phyloP scores from a whole-genome alignment of 2,113 vertebrate genomes.

The Leucopternis melanops region DNA sequence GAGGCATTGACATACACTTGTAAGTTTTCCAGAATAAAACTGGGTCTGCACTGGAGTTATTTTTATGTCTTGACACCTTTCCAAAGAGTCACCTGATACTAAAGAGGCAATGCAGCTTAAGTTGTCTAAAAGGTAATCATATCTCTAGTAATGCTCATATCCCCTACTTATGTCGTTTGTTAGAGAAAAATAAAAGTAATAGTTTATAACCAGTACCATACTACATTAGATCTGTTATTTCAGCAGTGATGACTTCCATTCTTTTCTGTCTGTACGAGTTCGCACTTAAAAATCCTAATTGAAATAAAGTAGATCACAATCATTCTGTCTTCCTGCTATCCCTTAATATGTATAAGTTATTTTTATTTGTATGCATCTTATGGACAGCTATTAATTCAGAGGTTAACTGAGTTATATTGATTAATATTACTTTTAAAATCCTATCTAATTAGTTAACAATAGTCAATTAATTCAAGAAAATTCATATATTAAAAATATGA shows the following conservation, averaged over 20 bases:
- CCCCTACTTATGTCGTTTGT: not conserved
- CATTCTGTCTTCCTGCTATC: not conserved
- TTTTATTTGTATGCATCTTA: not conserved
- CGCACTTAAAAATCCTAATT: not conserved
- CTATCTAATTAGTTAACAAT: not conserved
- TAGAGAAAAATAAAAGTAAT: not conserved
- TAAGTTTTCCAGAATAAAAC: not conserved
- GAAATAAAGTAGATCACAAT: not conserved
- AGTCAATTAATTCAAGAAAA: not conserved
- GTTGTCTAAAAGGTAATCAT: not conserved
- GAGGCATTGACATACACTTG: not conserved
- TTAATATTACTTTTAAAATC: not conserved
- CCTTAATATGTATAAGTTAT: not conserved
- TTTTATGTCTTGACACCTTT: not conserved
- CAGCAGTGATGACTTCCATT: not conserved
- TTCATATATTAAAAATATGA: not conserved
- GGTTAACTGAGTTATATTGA: not conserved
- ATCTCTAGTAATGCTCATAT: not conserved
- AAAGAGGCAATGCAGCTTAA: not conserved
- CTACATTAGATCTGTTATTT: not conserved
- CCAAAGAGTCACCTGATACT: not conserved
- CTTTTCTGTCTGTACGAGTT: not conserved
- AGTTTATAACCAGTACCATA: not conserved
- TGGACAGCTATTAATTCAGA: not conserved
- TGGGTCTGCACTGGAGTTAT: not conserved